A percentile compares a stretch with the other conserved stretches of the same genome.
Conservation (phyloP, 2,797 vertebrate genomes). For the Anas bernieri region DNA sequence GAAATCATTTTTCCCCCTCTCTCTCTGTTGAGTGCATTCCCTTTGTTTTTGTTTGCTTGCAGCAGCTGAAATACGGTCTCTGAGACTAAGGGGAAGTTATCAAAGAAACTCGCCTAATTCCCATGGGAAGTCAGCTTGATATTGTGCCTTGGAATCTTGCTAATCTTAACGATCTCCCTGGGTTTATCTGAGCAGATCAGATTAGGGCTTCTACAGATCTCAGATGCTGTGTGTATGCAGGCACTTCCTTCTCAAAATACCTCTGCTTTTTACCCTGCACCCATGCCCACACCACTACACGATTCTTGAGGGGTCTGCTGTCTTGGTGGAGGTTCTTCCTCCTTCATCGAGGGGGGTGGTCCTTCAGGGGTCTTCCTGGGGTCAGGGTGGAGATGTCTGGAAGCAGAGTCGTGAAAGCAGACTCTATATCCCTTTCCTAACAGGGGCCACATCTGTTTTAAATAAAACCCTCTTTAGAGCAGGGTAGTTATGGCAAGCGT, state of each 20-base stretch:
- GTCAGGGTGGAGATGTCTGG: background rate
- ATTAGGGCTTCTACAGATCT: background rate
- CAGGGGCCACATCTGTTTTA: background rate
- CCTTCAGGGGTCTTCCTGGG: background rate
- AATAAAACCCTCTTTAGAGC: background rate
- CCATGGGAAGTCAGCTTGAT: background rate
- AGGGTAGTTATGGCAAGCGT: background rate
- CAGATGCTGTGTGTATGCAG: background rate
- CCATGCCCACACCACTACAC: fast-evolving
- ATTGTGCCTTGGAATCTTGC: background rate
- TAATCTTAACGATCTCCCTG: background rate
- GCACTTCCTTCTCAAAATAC: background rate
- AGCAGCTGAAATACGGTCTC: background rate
- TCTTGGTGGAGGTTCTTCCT: background rate
- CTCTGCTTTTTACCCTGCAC: background rate
- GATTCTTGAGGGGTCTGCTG: background rate
- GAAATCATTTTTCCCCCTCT: background rate
- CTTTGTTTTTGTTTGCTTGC: background rate
- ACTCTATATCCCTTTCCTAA: background rate
- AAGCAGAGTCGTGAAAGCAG: background rate
- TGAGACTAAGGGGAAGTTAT: background rate
- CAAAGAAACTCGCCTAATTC: background rate
- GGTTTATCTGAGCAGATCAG: background rate
- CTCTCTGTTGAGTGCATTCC: background rate
- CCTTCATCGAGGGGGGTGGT: background rate